Base-by-base conservation (phyloP, 2,888 invertebrate genomes). In the Lasioglossum marginatum region DNA sequence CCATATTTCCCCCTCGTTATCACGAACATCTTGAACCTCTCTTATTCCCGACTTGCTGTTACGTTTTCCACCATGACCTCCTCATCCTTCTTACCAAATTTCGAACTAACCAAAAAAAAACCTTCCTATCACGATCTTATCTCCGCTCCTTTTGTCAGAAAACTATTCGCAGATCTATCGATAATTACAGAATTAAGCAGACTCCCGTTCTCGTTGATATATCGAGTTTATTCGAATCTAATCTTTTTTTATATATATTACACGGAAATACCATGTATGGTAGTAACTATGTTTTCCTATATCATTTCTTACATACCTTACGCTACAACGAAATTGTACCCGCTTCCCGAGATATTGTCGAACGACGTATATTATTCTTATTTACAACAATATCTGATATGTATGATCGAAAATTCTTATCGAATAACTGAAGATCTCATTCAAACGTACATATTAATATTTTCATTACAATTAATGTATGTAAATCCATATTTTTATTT, bases 31-130 rank as follows among this genome's bases (percentile, higher is more conserved):
- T 72, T 77, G 81, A 79, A 81, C 68, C 79, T 78, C 77, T 43
- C 71, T 83, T 79, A 40, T 66, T 81, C 73, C 77, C 68, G 72
- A 82, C 83, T 68, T 43, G 27, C 79, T 82, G 70, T 85, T 81
- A 68, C 81, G 76, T 77, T 77, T 87, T 71, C 23, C 78, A 76
- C 74, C 70, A 34, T 88, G 78, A 84, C 86, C 84, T 86, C 83
- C 70, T 88, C 85, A 72, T 78, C 77, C 77, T 77, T 74, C 72
- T 63, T 77, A 71, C 75, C 8, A 77, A 83, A 79, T 83, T 88
- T 82, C 72, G 83, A 83, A 73, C 86, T 88, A 88, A 88, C 86
- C 88, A 88, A 86, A 83, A 84, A 52, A 63, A 68, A 83, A 74
- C 77, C 45, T 63, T 77, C 74, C 74, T 52, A 23, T 68, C 27